phyloP scores from a whole-genome alignment of 1,140 invertebrate genomes.

The Neodiprion pinetum region DNA sequence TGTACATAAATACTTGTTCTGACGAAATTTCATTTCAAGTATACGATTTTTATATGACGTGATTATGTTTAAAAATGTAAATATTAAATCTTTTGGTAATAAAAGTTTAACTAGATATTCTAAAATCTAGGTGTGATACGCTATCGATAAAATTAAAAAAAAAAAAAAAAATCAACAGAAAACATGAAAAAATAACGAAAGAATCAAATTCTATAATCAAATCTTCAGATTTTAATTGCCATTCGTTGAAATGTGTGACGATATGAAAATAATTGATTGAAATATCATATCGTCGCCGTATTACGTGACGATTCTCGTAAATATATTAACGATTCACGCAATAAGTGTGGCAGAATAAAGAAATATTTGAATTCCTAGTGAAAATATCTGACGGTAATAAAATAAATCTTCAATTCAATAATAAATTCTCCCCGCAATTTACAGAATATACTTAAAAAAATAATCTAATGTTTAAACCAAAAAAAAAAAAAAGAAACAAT shows the following conservation, averaged over 20 bases:
- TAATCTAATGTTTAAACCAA: too few species aligned
- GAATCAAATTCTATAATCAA: neutral
- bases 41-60: too few species aligned
- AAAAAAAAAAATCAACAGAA: neutral
- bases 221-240: neutral
- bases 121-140: neutral
- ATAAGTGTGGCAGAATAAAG: too few species aligned
- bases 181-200: neutral
- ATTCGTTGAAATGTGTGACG: neutral
- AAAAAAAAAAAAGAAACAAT: too few species aligned
- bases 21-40: neutral
- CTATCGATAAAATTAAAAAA: neutral
- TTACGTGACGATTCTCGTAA: too few species aligned
- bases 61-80: neutral
- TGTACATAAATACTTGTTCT: neutral
- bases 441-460: too few species aligned
- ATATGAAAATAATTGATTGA: neutral
- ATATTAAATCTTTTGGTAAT: neutral
- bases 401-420: too few species aligned
- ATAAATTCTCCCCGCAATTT: too few species aligned
- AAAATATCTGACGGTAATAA: too few species aligned
- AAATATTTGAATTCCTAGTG: too few species aligned
- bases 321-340: too few species aligned
- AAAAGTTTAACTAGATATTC: neutral
- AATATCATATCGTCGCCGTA: too few species aligned